Evolutionary conservation across 1,140 invertebrate species (phyloP), one percentile per base, ranked within the genome.

Genomic region (Cyclargus thomasi): DNA sequence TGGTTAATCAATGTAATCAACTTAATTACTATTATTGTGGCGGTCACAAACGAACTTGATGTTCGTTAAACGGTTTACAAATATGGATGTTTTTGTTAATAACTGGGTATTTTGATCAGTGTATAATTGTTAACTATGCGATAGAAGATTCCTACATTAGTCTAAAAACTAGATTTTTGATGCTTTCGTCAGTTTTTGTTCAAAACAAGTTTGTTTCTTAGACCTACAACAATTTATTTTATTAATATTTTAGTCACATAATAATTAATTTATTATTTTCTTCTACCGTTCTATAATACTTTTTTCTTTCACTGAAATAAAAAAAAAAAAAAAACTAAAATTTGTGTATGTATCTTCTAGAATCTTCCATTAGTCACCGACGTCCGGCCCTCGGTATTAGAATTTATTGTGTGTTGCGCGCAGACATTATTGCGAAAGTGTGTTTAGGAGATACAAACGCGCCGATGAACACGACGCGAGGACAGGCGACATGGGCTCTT

Each of bases 351-450:
- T 47, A 8, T 47, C 10, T 47, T 14, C 36, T 47, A 11, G 39
- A 47, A 14, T 47, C 39, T 47, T 47, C 39, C 39, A 47, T 16
- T 47, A 11, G 39, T 8, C 39, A 47, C 39, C 8, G 39, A 47
- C 39, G 29, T 29, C 39, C 10, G 39, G 14, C 39, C 39, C 39
- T 47, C 14, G 39, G 39, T 47, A 47, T 47, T 47, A 47, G 39
- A 47, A 47, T 47, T 47, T 47, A 59, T 20, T 18, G 55, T 59
- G 55, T 17, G 18, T 21, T 21, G 36, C 53, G 22, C 57, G 65
- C 23, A 59, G 36, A 66, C 29, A 62, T 29, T 36, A 53, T 66
- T 66, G 64, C 64, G 22, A 66, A 66, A 57, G 65, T 66, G 53
- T 66, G 55, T 59, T 62, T 29, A n/a, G 57, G 65, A 55, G 53